Conservation (phyloP, 2,888 invertebrate genomes). For the Andrena haemorrhoa region DNA sequence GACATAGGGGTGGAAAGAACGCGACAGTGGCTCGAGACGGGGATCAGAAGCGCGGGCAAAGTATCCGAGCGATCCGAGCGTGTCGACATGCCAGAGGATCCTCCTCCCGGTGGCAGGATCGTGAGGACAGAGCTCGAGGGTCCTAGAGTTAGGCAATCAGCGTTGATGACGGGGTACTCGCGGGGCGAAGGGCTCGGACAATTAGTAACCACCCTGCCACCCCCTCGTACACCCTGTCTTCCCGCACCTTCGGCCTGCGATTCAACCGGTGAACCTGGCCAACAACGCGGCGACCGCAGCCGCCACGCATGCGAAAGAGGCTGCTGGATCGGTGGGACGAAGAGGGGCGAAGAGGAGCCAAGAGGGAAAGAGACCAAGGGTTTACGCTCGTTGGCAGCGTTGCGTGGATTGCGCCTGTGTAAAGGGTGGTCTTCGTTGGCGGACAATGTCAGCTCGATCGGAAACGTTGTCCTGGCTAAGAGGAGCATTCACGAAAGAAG, state of each 20-base stretch:
- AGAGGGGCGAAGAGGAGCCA: constrained; percentile 12
- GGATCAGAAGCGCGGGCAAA: constrained; percentile 5
- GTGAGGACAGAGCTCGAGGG: constrained; percentile 78
- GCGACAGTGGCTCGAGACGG: background rate
- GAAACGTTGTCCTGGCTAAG: constrained; percentile 8
- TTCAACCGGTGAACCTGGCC: constrained; percentile 56
- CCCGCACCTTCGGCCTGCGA: constrained; percentile 60
- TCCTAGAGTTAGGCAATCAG: constrained; percentile 85
- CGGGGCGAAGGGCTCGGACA: constrained; percentile 80
- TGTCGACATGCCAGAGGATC: constrained; percentile 55
- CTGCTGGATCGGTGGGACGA: constrained; percentile 45
- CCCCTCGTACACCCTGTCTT: constrained; percentile 47
- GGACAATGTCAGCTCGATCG: constrained; percentile 59
- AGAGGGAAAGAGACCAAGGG: constrained; percentile 39
- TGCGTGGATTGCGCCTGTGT: constrained; percentile 58
- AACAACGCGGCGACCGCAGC: constrained; percentile 70
- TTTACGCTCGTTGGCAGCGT: constrained; percentile 67
- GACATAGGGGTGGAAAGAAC: background rate
- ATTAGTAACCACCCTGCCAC: constrained; percentile 80
- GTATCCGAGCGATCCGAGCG: constrained; percentile 39
- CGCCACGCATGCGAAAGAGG: constrained; percentile 79
- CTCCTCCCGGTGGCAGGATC: constrained; percentile 60
- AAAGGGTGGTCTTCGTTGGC: constrained; percentile 55
- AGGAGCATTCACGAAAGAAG: constrained; percentile 9
- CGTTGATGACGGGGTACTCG: constrained; percentile 82